These are phyloP conservation scores for Chymomyza costata DNA, from an alignment of 1,140 invertebrate genomes.

Conservation along the genomic window DNA sequence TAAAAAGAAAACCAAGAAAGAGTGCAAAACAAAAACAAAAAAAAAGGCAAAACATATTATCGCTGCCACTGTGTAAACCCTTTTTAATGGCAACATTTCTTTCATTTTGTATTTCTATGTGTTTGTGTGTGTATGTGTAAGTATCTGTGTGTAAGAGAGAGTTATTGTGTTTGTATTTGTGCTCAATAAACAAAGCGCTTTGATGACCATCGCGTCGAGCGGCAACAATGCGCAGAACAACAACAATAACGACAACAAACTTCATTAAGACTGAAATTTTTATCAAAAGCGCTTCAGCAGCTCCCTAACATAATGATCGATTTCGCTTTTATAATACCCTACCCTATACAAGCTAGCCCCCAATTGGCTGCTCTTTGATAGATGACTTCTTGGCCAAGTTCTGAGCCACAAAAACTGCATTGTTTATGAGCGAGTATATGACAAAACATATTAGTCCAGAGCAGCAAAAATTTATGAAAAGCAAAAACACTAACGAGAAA, in stretches of 20 bases:
- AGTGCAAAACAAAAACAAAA: slow-evolving; percentile 44
- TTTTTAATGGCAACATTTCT: slow-evolving; percentile 21
- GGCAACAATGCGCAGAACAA: slow-evolving; percentile 3
- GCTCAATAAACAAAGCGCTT: slow-evolving; percentile 11
- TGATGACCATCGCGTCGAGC: neutral
- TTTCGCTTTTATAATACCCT: no score
- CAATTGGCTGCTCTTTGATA: no score
- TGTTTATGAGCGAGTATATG: no score
- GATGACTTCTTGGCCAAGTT: no score
- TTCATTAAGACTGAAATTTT: slow-evolving; percentile 23
- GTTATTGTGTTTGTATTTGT: no score
- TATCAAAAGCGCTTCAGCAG: slow-evolving; percentile 1
- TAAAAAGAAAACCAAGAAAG: slow-evolving; percentile 35
- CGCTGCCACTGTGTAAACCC: slow-evolving; percentile 12
- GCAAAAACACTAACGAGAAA: no score
- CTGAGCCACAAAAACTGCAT: no score
- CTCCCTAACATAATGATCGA: no score
- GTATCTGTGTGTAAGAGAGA: neutral
- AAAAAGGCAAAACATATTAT: slow-evolving; percentile 39
- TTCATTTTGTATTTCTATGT: neutral
- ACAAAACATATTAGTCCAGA: no score
- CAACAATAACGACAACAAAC: neutral
- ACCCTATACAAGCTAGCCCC: no score
- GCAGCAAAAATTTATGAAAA: no score
- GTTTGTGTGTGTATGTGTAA: neutral